Base-by-base conservation (phyloP, 2,113 vertebrate genomes). In the Turdus rufiventris region DNA sequence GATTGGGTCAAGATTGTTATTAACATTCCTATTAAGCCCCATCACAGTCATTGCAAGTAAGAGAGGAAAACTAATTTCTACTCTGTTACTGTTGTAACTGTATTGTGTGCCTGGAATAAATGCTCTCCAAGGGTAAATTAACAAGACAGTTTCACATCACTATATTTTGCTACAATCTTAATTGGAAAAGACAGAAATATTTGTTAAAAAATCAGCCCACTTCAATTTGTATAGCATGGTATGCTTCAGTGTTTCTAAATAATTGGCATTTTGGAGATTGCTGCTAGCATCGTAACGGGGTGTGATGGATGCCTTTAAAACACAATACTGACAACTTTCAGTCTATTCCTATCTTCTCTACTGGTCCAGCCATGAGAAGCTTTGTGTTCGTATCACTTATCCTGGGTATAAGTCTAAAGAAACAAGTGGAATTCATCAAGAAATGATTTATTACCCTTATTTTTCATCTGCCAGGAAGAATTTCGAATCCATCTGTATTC, bases 201-300 rank as follows among this genome's bases (percentile, higher is more conserved):
- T 66, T 90, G 63, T 79, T 60, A 90, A 62, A 86, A 78, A 76
- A 83, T 73, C 42, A 60, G 21, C 3, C 5, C 38, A 5, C 47
- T 65, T 88, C 50, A 68, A 86, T 93, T 74, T 86, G 54, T 76
- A 50, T 48, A 70, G 34, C 56, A 24, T 31, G 19, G 29, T 58
- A 83, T 66, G 25, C 85, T 85, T 91, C 67, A 60, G 18, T 43
- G 72, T 96, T 72, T 88, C 53, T 88, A 86, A 93, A 91, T 86
- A 92, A 90, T 43, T 93, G 83, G 18, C 51, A 54, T 68, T 79
- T 82, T 94, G 42, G 45, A 73, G 38, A 43, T 42, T 85, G 54
- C 62, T 73, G 70, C 58, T 85, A 45, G 61, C 66, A 47, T 19
- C 58, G 42, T 85, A 54, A 43, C 34, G 7, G 24, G 18, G 18